Evolutionary conservation across 2,113 vertebrate species (phyloP).

Genomic region (Prolemur simus): DNA sequence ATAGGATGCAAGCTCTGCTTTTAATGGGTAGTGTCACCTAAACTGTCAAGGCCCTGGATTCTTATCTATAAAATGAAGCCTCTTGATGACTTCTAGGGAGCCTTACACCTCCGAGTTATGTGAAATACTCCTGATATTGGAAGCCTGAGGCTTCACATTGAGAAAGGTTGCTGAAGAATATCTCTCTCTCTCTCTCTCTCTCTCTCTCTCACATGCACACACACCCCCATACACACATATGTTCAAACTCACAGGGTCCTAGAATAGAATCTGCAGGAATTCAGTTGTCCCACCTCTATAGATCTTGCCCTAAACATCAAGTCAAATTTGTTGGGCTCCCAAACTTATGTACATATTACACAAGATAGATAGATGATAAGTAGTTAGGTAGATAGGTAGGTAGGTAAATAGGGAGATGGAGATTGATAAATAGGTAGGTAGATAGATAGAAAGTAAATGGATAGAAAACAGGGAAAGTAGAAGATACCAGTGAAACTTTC

Average conservation of each 20-base stretch:
- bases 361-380: background rate
- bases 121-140: background rate
- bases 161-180: background rate
- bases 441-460: background rate
- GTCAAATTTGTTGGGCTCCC: background rate
- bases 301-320: background rate
- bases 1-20: background rate
- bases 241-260: background rate
- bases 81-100: background rate
- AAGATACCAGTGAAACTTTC: background rate
- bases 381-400: background rate
- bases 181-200: rapidly evolving
- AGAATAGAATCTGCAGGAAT: background rate
- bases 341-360: background rate
- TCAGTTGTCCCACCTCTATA: background rate
- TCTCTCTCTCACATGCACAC: background rate
- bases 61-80: background rate
- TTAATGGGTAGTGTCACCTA: background rate
- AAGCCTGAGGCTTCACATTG: background rate
- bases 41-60: background rate
- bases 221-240: background rate
- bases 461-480: background rate
- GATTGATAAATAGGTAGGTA: background rate
- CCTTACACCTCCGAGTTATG: background rate
- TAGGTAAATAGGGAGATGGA: background rate